Evolutionary conservation across 2,888 invertebrate species (phyloP).

Genomic region (Taenaris catops): DNA sequence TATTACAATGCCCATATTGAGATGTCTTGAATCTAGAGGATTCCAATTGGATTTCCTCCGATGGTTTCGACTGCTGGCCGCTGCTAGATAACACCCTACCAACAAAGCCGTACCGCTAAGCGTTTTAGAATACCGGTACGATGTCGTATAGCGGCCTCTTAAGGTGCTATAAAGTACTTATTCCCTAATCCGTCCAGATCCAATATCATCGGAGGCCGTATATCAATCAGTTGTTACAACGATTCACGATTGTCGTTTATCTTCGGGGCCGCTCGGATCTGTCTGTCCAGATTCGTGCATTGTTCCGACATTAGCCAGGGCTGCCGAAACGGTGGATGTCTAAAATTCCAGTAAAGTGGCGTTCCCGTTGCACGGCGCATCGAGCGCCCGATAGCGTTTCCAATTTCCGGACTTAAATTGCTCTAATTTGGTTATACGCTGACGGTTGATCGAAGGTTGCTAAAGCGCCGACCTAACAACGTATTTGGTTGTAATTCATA

Average conservation of each 20-base stretch:
- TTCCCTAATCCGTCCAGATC: too few relatives aligned
- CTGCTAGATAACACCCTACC: too few relatives aligned
- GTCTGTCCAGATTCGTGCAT: conserved; percentile 75
- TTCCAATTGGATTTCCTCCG: too few relatives aligned
- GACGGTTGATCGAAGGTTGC: conserved; percentile 68
- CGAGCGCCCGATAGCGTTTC: conserved; percentile 70
- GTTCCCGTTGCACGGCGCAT: conserved; percentile 59
- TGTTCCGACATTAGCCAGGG: conserved; percentile 71
- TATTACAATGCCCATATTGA: too few relatives aligned
- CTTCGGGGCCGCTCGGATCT: conserved; percentile 68
- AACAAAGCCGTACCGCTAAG: too few relatives aligned
- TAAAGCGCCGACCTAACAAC: conserved; percentile 42
- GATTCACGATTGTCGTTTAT: conserved; percentile 75
- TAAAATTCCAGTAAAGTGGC: conserved; percentile 66
- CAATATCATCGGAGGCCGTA: conserved; percentile 68
- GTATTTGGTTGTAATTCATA: too few relatives aligned
- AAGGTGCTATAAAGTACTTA: too few relatives aligned
- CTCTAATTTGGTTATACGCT: conserved; percentile 76
- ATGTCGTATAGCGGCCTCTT: too few relatives aligned
- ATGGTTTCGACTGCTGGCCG: too few relatives aligned
- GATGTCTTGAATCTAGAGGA: too few relatives aligned
- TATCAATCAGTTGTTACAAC: conserved; percentile 78
- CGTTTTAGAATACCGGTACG: too few relatives aligned
- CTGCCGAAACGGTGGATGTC: conserved; percentile 68
- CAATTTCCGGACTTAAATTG: conserved; percentile 80